These are phyloP conservation scores for Xenopus petersii DNA, from an alignment of 2,797 vertebrate species.

Conservation along the genomic window DNA sequence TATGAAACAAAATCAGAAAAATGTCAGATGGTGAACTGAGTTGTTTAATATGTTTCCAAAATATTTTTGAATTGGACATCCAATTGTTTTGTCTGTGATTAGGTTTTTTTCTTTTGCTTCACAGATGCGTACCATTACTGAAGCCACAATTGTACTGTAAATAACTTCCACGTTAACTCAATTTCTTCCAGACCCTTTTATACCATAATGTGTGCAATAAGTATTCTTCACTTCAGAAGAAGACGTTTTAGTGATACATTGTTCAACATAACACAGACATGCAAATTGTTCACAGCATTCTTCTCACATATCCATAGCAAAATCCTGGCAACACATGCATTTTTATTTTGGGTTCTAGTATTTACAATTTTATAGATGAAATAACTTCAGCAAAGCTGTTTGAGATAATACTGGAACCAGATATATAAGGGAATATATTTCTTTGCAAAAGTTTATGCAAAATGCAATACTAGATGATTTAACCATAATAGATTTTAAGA, in stretches of 20 bases:
- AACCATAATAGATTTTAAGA: too few species aligned
- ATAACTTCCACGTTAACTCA: slow-evolving; percentile 8
- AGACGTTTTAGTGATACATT: neutral
- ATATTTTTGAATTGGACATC: neutral
- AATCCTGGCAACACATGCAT: neutral
- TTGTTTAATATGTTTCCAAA: neutral
- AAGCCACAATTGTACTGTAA: slow-evolving; percentile 9
- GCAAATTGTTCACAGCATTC: slow-evolving; percentile 7
- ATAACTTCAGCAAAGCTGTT: too few species aligned
- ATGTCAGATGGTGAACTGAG: neutral
- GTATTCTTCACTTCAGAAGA: slow-evolving; percentile 9
- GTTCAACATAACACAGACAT: neutral
- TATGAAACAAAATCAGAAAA: too few species aligned
- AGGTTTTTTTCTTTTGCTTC: neutral
- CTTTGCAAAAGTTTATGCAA: too few species aligned
- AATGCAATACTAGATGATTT: too few species aligned
- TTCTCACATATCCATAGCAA: neutral
- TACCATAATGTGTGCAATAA: slow-evolving; percentile 14
- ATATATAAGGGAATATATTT: too few species aligned
- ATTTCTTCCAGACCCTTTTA: slow-evolving; percentile 9
- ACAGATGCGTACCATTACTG: slow-evolving; percentile 9
- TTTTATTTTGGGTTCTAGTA: too few species aligned
- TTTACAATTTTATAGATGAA: too few species aligned
- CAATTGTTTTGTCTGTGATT: neutral
- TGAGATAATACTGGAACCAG: too few species aligned